Conservation (phyloP, 2,888 invertebrate genomes). For the Coecobrya sp. region DNA sequence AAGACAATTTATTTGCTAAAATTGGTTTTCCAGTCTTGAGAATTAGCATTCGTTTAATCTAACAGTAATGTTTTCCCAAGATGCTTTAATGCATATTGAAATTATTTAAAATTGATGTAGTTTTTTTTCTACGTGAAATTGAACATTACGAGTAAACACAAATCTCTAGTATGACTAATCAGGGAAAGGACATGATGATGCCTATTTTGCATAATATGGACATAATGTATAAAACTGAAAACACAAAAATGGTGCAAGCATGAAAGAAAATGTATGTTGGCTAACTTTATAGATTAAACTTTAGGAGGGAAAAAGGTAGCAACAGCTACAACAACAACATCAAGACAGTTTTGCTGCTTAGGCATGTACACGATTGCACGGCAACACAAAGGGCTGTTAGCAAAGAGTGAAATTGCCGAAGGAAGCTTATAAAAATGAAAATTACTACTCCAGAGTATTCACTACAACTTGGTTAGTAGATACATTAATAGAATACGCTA, state of each 20-base stretch:
- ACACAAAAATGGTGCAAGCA: neutral
- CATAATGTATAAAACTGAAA: too few relatives aligned
- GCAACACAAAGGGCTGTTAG: neutral
- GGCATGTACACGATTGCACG: slow-evolving; percentile 17
- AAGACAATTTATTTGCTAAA: too few relatives aligned
- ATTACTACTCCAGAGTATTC: slow-evolving; percentile 3
- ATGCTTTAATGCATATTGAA: too few relatives aligned
- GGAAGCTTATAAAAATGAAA: slow-evolving; percentile 6
- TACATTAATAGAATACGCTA: neutral
- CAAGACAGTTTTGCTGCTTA: neutral
- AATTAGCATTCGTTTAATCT: too few relatives aligned
- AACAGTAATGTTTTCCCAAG: too few relatives aligned
- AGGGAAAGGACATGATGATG: too few relatives aligned
- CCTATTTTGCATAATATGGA: too few relatives aligned
- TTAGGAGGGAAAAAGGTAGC: slow-evolving; percentile 61
- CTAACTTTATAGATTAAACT: slow-evolving; percentile 53
- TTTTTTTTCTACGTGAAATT: too few relatives aligned
- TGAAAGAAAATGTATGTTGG: neutral
- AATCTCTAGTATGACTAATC: too few relatives aligned
- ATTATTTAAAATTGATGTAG: too few relatives aligned
- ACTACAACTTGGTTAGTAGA: neutral
- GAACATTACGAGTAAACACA: too few relatives aligned
- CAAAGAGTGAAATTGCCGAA: slow-evolving; percentile 28
- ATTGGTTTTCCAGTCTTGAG: too few relatives aligned
- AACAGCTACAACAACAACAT: slow-evolving; percentile 33